phyloP scores from a whole-genome alignment of 1,140 invertebrate species.

The Charaxes varanes region DNA sequence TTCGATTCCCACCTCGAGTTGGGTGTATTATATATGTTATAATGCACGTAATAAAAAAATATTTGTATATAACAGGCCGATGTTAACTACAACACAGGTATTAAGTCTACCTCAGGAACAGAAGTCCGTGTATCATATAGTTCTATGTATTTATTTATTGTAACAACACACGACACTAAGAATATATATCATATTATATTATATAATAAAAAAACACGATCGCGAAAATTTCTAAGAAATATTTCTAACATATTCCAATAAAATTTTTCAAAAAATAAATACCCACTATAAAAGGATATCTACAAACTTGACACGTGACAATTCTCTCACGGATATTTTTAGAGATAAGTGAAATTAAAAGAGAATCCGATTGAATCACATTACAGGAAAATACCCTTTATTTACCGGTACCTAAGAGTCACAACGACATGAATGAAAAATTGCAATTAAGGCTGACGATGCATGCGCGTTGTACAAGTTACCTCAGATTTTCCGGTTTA shows the following conservation, averaged over 20 bases:
- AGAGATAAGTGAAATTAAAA: conserved; percentile 30
- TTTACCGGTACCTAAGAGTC: background rate
- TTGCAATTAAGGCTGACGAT: conserved; percentile 5
- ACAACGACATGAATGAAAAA: background rate
- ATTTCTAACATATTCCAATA: conserved; percentile 29
- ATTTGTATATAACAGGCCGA: too few species aligned
- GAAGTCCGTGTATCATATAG: too few species aligned
- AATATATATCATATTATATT: too few species aligned
- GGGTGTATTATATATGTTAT: too few species aligned
- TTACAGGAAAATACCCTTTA: conserved; percentile 6
- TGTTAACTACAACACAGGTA: too few species aligned
- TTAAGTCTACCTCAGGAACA: too few species aligned
- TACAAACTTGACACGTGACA: conserved; percentile 25
- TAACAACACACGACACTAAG: too few species aligned
- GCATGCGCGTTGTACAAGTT: conserved; percentile 15
- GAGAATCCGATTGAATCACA: conserved; percentile 18
- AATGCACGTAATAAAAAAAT: too few species aligned
- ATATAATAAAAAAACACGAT: too few species aligned
- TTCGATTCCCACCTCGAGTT: too few species aligned
- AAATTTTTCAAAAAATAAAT: conserved; percentile 38
- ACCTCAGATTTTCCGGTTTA: conserved; percentile 10
- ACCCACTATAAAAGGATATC: conserved; percentile 18
- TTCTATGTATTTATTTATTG: too few species aligned
- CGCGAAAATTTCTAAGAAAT: too few species aligned
- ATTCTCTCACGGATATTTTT: conserved; percentile 35